A percentile compares a stretch with the other conserved stretches of the same genome.
Conservation (phyloP, 2,797 vertebrate species). For the Acridotheres tristis region DNA sequence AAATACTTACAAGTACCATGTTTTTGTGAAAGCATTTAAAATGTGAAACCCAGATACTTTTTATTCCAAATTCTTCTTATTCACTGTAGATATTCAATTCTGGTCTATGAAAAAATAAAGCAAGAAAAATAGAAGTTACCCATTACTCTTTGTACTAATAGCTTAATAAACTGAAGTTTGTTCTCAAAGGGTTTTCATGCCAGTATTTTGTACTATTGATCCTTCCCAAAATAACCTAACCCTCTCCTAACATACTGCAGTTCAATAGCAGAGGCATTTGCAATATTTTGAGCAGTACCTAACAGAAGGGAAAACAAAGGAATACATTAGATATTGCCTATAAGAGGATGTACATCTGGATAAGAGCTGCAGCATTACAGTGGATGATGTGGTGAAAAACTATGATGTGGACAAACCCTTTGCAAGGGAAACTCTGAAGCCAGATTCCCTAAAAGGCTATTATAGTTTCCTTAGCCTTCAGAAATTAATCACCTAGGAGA, state of each 20-base stretch:
- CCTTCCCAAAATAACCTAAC: not conserved
- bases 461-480: not conserved
- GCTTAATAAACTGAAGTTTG: not conserved
- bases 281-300: not conserved
- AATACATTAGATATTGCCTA: not conserved
- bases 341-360: accelerated
- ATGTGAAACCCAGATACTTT: not conserved
- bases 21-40: not conserved
- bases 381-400: accelerated
- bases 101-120: not conserved
- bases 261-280: not conserved
- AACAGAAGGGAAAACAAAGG: not conserved
- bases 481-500: not conserved
- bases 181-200: not conserved
- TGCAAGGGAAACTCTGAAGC: not conserved
- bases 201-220: not conserved
- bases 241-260: not conserved
- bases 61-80: not conserved
- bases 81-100: not conserved
- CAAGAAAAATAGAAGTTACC: not conserved
- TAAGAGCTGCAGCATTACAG: not conserved
- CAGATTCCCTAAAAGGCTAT: not conserved
- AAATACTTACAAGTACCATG: not conserved
- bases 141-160: not conserved
- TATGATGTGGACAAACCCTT: not conserved